These are phyloP conservation scores for Drosophila multiciliata DNA, from an alignment of 2,888 invertebrate species.

Conservation along the genomic window DNA sequence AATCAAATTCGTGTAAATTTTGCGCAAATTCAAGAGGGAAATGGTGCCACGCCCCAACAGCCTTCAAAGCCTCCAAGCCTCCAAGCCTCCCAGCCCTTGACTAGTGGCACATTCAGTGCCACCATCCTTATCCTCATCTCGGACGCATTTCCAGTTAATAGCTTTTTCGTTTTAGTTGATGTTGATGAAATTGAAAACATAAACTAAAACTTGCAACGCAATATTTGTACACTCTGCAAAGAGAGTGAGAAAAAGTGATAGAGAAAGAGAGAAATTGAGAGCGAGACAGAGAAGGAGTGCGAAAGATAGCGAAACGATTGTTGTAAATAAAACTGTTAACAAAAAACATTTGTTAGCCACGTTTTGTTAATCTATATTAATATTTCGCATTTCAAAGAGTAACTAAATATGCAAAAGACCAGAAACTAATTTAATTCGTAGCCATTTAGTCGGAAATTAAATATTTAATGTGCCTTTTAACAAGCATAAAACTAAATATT, in stretches of 20 bases:
- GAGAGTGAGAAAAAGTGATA: background rate
- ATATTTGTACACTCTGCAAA: slow-evolving; percentile 35
- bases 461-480: slow-evolving; percentile 24
- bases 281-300: background rate
- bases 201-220: slow-evolving; percentile 43
- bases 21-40: slow-evolving; percentile 76
- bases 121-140: slow-evolving; percentile 27
- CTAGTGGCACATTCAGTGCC: background rate
- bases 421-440: background rate
- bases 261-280: background rate
- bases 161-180: slow-evolving; percentile 68
- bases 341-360: background rate
- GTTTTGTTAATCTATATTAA: background rate
- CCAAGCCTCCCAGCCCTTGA: background rate
- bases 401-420: background rate
- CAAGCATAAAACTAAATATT: slow-evolving; percentile 3
- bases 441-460: slow-evolving; percentile 42
- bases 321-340: background rate
- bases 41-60: slow-evolving; percentile 54
- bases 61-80: background rate
- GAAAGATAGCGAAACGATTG: background rate
- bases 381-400: slow-evolving; percentile 4
- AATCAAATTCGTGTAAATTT: slow-evolving; percentile 81
- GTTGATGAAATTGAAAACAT: slow-evolving; percentile 65
- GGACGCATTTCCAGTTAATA: slow-evolving; percentile 64